Evolutionary conservation across 2,797 vertebrate species (phyloP).

Genomic region (Takifugu rubripes): DNA sequence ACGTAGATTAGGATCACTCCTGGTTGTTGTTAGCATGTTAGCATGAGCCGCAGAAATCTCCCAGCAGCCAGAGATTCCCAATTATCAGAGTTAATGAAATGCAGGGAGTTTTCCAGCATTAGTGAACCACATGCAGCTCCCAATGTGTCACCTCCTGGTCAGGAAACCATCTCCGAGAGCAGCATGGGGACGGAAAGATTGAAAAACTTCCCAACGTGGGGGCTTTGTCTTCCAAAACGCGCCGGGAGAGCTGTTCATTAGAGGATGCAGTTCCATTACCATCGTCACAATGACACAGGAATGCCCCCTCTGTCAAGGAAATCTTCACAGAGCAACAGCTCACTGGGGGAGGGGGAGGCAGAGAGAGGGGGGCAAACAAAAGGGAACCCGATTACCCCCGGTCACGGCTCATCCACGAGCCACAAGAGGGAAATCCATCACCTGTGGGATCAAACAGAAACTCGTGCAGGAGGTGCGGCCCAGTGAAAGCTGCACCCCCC

Average conservation of each 20-base stretch:
- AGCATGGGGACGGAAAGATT: conserved; percentile 52
- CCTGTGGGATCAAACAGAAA: conserved; percentile 72
- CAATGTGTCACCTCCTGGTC: conserved; percentile 32
- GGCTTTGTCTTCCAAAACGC: conserved; percentile 73
- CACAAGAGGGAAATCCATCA: conserved; percentile 71
- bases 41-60: conserved; percentile 22
- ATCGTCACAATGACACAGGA: conserved; percentile 75
- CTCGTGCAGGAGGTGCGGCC: conserved; percentile 62
- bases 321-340: conserved; percentile 61
- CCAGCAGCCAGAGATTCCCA: conserved; percentile 30
- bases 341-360: conserved; percentile 56
- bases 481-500: conserved; percentile 67
- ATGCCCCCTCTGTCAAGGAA: conserved; percentile 69
- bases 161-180: conserved; percentile 55
- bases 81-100: conserved; percentile 59
- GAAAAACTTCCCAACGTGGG: conserved; percentile 59
- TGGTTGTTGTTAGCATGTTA: background rate
- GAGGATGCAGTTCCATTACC: conserved; percentile 78
- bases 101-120: conserved; percentile 38
- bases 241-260: conserved; percentile 74
- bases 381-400: conserved; percentile 68
- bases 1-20: too few relatives aligned
- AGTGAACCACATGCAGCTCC: conserved; percentile 35
- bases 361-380: conserved; percentile 62
- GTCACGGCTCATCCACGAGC: conserved; percentile 74